Percentiles rank a stretch among this genome's conserved stretches.
Evolutionary conservation across 92 coral and sea anemone species (phyloP).

Genomic region (Phenganax marumi): DNA sequence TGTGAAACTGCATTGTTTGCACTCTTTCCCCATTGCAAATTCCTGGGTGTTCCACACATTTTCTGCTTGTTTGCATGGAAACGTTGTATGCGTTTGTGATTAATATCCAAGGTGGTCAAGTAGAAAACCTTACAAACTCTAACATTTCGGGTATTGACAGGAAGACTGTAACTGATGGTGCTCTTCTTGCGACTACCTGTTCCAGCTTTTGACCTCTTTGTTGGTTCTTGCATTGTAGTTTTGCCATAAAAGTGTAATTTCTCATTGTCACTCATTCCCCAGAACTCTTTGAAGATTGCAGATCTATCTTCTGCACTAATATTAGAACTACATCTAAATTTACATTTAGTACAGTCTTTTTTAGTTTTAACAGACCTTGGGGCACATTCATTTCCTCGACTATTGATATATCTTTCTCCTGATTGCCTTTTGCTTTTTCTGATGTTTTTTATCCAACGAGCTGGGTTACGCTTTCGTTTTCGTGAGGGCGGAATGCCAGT

Average conservation of each 20-base stretch:
- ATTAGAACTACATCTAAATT: slow-evolving; percentile 5
- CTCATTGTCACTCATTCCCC: slow-evolving; percentile 25
- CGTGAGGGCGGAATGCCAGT: background rate
- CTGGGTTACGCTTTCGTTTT: background rate
- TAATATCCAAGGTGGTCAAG: background rate
- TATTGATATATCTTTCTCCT: background rate
- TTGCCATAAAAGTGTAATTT: slow-evolving; percentile 18
- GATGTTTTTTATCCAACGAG: background rate
- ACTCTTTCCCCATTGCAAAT: slow-evolving; percentile 31
- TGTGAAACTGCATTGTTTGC: slow-evolving; percentile 26
- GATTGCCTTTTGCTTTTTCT: background rate
- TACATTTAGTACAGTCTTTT: background rate
- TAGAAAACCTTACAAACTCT: slow-evolving; percentile 26
- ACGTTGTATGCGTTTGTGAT: background rate
- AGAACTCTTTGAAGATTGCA: slow-evolving; percentile 21
- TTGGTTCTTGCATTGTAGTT: background rate
- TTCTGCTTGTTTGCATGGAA: slow-evolving; percentile 27
- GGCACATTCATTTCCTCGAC: background rate
- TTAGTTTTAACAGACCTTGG: background rate
- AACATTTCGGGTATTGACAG: slow-evolving; percentile 9
- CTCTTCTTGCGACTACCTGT: slow-evolving; percentile 1
- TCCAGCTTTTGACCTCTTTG: background rate
- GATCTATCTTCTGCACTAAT: slow-evolving; percentile 12
- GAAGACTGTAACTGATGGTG: background rate
- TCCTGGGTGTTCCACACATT: background rate